A percentile compares a stretch with the other conserved stretches of the same genome.
These are phyloP conservation scores for Siniperca undulata DNA, from an alignment of 2,797 vertebrate genomes.

Conservation along the genomic window DNA sequence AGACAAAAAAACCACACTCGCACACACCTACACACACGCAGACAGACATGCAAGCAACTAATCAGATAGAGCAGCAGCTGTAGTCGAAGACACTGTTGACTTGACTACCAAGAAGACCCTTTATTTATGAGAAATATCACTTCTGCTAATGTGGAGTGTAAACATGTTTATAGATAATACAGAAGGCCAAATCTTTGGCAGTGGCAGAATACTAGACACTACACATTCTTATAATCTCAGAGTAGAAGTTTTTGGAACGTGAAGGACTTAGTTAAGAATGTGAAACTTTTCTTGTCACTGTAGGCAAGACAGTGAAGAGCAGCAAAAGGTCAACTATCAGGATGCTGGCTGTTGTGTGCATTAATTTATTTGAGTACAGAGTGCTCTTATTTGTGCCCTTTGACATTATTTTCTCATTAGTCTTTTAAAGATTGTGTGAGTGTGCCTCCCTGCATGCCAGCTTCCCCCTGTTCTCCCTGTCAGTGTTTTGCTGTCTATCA, in stretches of 20 bases:
- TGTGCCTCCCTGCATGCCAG: background rate
- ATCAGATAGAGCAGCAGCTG: constrained; percentile 59
- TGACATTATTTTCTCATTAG: constrained; percentile 32
- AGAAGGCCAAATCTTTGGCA: constrained; percentile 44
- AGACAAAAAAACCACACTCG: constrained; percentile 58
- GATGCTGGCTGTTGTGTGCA: constrained; percentile 21
- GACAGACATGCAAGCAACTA: constrained; percentile 44
- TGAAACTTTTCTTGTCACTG: constrained; percentile 25
- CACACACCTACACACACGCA: constrained; percentile 35
- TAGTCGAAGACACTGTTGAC: constrained; percentile 31
- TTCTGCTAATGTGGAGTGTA: background rate
- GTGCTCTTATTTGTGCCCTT: constrained; percentile 15
- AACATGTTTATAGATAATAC: constrained; percentile 24
- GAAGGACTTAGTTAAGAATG: constrained; percentile 59
- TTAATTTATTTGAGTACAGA: background rate
- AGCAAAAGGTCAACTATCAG: constrained; percentile 41
- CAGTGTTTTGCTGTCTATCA: constrained; percentile 38
- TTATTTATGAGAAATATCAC: constrained; percentile 15
- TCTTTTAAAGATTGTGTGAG: constrained; percentile 20
- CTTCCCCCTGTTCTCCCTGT: constrained; percentile 33
- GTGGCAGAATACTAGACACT: constrained; percentile 52
- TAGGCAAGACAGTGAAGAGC: background rate
- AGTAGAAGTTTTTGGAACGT: constrained; percentile 34
- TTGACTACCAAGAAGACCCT: background rate
- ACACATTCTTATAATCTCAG: constrained; percentile 52